Evolutionary conservation across 2,113 vertebrate genomes (phyloP).

Genomic region (Platichthys flesus): DNA sequence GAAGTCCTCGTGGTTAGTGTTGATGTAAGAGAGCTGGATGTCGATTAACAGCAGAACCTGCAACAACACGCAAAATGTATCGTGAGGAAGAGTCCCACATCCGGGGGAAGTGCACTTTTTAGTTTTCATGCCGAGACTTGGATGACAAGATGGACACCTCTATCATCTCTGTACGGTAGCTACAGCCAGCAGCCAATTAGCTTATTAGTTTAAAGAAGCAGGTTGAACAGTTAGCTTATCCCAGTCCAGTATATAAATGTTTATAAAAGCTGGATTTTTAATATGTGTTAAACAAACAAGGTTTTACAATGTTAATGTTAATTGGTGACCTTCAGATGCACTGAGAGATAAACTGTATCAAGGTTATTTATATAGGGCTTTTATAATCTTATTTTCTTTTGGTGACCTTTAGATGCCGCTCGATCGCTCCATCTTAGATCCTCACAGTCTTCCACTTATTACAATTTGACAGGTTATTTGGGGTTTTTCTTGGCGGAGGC

Average conservation of each 20-base stretch:
- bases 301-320: neutral
- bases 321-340: neutral
- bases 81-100: neutral
- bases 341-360: neutral
- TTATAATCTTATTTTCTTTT: too few relatives aligned
- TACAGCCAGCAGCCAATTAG: too few relatives aligned
- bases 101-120: neutral
- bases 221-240: neutral
- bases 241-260: neutral
- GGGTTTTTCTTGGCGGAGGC: too few relatives aligned
- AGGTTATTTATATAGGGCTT: too few relatives aligned
- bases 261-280: neutral
- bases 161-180: too few relatives aligned
- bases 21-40: conserved; percentile 94
- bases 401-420: too few relatives aligned
- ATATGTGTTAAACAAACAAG: neutral
- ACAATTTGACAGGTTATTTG: too few relatives aligned
- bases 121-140: too few relatives aligned
- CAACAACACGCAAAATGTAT: conserved; percentile 25
- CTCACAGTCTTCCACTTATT: too few relatives aligned
- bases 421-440: too few relatives aligned
- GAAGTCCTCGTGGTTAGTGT: conserved; percentile 95
- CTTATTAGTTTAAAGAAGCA: too few relatives aligned
- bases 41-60: conserved; percentile 92
- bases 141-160: too few relatives aligned